phyloP scores from a whole-genome alignment of 2,113 vertebrate species.

The Ammospiza nelsoni region DNA sequence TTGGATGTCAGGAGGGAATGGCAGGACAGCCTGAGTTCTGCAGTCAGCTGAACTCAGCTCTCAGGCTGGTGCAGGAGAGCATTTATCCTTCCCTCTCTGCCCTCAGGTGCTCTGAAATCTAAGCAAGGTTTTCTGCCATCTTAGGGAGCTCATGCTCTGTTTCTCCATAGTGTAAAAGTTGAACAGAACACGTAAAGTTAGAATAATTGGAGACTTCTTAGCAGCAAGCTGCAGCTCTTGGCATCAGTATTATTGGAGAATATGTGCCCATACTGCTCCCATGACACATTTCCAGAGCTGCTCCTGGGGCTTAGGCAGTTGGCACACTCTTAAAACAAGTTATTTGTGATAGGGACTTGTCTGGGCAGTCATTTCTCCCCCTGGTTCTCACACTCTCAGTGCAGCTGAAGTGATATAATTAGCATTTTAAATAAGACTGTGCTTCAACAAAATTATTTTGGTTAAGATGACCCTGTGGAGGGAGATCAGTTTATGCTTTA shows the following conservation, averaged over 20 bases:
- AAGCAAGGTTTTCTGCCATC: neutral
- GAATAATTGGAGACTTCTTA: neutral
- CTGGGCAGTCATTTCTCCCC: neutral
- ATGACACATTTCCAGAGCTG: neutral
- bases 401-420: neutral
- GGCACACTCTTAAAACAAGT: neutral
- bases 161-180: fast-evolving
- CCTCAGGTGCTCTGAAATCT: neutral
- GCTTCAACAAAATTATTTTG: neutral
- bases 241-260: neutral
- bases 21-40: neutral
- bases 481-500: neutral
- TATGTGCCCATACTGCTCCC: neutral
- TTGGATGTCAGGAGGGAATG: neutral
- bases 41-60: neutral
- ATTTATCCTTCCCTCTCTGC: neutral
- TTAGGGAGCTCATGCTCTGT: neutral
- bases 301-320: neutral
- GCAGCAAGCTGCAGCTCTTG: neutral
- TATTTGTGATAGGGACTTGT: neutral
- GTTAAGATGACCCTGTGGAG: neutral
- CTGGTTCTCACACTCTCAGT: neutral
- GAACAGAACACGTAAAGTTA: fast-evolving
- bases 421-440: neutral
- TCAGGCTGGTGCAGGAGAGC: neutral